Evolutionary conservation across 2,888 invertebrate species (phyloP), one percentile per base, ranked within the genome.

Genomic region (Acanthococcus lagerstroemiae): DNA sequence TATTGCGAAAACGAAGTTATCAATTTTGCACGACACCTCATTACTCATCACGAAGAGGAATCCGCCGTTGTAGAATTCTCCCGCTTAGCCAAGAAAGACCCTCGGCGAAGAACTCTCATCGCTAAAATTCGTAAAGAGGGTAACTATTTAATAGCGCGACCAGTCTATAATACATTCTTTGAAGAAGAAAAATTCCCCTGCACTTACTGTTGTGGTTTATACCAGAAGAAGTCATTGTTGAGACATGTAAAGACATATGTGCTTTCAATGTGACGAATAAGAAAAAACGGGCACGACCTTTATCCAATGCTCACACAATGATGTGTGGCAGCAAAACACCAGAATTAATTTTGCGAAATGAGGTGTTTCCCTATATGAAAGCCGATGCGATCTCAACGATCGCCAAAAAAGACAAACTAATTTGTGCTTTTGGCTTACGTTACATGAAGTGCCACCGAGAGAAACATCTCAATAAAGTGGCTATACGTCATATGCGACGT

Each of bases 1-100:
- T 52, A 52, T 52, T 52, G 54, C 25, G 54, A 52, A 52, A 52
- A 52, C 9, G 54, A 52, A 22, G 54, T 52, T 9, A 52, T 24
- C 7, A 52, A 52, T 52, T 52, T 52, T 19, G 25, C 54, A 21
- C 6, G 54, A 52, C 54, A 52, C 25, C 54, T 52, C 25, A 30
- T 30, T 30, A 30, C 37, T 30, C 37, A 30, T 30, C 37, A 30
- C 37, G 37, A 6, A 30, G 37, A 30, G 37, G 37, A 30, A 30
- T 30, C 37, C 37, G 37, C 37, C 37, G 37, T 30, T 30, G 37
- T 30, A 30, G 37, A 30, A 30, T 30, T 30, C 37, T 30, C 37
- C 37, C 37, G 37, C 37, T 30, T 30, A 30, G 37, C 37, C 37
- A 30, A 30, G 37, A 30, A 30, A 30, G 37, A 30, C 37, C 37